phyloP scores from a whole-genome alignment of 2,888 invertebrate species.

The Trachelus troglodyta region DNA sequence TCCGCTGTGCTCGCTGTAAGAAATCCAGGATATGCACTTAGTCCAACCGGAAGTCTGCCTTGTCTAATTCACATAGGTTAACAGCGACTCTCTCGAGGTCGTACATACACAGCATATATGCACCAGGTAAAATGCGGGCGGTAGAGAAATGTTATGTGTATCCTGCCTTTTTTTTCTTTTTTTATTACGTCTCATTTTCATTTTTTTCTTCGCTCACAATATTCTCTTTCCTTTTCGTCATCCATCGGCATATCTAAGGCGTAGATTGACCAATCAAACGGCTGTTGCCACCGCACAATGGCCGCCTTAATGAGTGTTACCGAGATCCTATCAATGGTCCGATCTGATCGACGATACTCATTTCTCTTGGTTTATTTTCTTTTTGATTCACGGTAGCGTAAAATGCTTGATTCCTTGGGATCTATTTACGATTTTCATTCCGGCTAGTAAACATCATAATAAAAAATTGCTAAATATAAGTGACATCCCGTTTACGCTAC shows the following conservation, averaged over 20 bases:
- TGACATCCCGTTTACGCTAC: not conserved
- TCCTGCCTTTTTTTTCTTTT: constrained; percentile 11
- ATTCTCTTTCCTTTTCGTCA: constrained; percentile 4
- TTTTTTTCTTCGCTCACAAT: not conserved
- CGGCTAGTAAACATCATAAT: not conserved
- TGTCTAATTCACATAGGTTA: constrained; percentile 45
- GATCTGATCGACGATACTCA: constrained; percentile 35
- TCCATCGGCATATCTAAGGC: constrained; percentile 16
- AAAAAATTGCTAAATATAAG: not conserved
- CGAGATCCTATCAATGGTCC: constrained; percentile 39
- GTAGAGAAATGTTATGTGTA: constrained; percentile 17
- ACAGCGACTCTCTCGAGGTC: not conserved
- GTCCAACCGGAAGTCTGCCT: constrained; percentile 44
- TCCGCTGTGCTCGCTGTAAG: not conserved
- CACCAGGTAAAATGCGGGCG: constrained; percentile 15
- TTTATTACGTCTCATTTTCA: constrained; percentile 8
- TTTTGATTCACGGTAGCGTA: not conserved
- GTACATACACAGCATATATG: not conserved
- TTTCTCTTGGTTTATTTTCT: constrained; percentile 16
- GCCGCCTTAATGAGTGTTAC: constrained; percentile 57
- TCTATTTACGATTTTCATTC: not conserved
- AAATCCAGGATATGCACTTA: constrained; percentile 42
- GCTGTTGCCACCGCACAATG: constrained; percentile 56
- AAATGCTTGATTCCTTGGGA: not conserved
- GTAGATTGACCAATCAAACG: constrained; percentile 62